Evolutionary conservation across 2,113 vertebrate genomes (phyloP).

Genomic region (Gasterosteus nipponicus): DNA sequence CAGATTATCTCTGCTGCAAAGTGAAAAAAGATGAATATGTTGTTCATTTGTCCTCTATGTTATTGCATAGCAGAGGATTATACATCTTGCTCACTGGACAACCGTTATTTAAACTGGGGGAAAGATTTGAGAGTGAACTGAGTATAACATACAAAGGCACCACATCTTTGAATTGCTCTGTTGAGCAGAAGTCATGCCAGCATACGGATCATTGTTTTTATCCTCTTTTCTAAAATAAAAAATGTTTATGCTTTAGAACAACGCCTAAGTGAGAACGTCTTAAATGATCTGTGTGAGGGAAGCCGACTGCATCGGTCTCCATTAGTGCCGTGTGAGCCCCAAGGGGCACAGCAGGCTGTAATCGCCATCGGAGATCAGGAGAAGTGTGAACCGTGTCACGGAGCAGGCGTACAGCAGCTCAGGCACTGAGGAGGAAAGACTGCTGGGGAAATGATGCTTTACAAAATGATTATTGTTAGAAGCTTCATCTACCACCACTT

Average conservation of each 20-base stretch:
- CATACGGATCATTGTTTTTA: conserved; percentile 26
- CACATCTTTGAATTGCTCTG: conserved; percentile 16
- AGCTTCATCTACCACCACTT: not conserved
- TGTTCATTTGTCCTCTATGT: not conserved
- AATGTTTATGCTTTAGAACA: conserved; percentile 21
- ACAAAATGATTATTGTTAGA: conserved; percentile 2
- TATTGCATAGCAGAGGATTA: not conserved
- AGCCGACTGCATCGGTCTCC: conserved; percentile 3
- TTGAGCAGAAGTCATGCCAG: conserved; percentile 17
- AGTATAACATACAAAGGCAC: conserved; percentile 10
- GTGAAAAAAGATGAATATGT: not conserved
- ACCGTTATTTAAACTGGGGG: conserved; percentile 24
- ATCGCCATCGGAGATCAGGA: conserved; percentile 32
- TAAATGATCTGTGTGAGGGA: conserved; percentile 12
- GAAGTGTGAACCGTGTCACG: conserved; percentile 48
- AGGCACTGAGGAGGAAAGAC: conserved; percentile 24
- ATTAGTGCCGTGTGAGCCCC: conserved; percentile 27
- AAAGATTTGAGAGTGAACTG: conserved; percentile 13
- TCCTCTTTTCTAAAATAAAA: conserved; percentile 13
- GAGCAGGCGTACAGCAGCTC: conserved; percentile 31
- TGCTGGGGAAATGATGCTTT: conserved; percentile 48
- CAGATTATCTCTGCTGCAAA: conserved; percentile 1
- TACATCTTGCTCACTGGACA: not conserved
- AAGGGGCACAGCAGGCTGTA: conserved; percentile 14
- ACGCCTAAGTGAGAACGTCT: conserved; percentile 20